Conservation (phyloP, 2,113 vertebrate species). For the Nothobranchius kuhntae region DNA sequence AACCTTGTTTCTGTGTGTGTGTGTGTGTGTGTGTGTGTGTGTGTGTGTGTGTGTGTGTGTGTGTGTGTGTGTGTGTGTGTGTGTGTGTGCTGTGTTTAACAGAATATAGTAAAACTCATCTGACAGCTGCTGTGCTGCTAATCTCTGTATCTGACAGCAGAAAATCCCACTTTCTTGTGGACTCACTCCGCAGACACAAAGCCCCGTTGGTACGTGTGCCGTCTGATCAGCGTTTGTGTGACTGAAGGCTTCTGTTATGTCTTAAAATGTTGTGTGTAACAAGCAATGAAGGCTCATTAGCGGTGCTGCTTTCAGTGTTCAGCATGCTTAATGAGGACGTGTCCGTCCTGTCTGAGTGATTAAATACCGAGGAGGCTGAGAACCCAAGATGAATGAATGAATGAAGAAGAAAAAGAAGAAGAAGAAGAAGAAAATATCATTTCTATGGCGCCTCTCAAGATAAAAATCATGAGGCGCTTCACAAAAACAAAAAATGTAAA, state of each 20-base stretch:
- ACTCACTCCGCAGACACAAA: conserved; percentile 29
- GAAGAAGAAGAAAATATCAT: too few relatives aligned
- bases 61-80: too few relatives aligned
- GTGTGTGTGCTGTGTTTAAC: neutral
- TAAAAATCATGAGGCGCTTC: too few relatives aligned
- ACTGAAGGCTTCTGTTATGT: conserved; percentile 1
- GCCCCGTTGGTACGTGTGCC: conserved; percentile 24
- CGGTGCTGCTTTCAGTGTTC: conserved; percentile 44
- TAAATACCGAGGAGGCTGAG: conserved; percentile 47
- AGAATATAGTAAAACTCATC: conserved; percentile 6
- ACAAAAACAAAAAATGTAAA: too few relatives aligned
- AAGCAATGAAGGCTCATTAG: conserved; percentile 55
- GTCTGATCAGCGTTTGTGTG: conserved; percentile 17
- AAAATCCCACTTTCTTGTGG: conserved; percentile 9
- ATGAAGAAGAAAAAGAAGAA: too few relatives aligned
- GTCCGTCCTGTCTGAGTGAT: conserved; percentile 51
- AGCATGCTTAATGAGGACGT: conserved; percentile 53
- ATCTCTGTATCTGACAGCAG: conserved; percentile 2
- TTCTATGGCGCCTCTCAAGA: too few relatives aligned
- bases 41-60: too few relatives aligned
- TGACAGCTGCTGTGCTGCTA: neutral
- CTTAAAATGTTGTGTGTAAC: conserved; percentile 32
- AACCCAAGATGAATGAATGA: conserved; percentile 23
- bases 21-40: too few relatives aligned
- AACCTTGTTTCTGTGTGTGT: conserved; percentile 4